These are phyloP conservation scores for Cyaniris semiargus DNA, from an alignment of 2,888 invertebrate species.

Conservation along the genomic window DNA sequence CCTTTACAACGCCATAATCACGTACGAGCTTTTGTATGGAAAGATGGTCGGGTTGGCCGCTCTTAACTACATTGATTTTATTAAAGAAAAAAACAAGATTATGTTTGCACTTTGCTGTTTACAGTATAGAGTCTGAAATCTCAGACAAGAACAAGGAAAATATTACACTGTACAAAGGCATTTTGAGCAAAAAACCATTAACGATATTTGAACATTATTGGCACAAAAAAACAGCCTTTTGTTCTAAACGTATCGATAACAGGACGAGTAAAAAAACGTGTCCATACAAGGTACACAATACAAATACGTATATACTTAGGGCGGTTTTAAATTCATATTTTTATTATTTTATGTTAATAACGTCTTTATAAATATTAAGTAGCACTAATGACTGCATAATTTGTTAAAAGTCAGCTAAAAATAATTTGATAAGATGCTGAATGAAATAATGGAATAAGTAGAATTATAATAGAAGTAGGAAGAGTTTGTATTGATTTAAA, in stretches of 20 bases:
- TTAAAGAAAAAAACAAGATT: too few relatives aligned
- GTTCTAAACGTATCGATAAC: neutral
- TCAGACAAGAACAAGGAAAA: neutral
- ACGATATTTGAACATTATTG: slow-evolving; percentile 3
- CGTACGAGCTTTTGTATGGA: too few relatives aligned
- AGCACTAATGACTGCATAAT: neutral
- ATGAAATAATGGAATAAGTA: too few relatives aligned
- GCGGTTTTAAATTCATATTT: neutral
- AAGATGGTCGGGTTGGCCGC: too few relatives aligned
- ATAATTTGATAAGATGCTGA: neutral
- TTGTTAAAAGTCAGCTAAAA: neutral
- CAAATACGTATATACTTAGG: neutral
- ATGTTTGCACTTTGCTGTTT: too few relatives aligned
- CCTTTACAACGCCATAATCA: too few relatives aligned
- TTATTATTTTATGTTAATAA: neutral
- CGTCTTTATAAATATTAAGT: neutral
- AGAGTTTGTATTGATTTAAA: too few relatives aligned
- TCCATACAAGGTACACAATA: slow-evolving; percentile 13
- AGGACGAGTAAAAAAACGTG: neutral
- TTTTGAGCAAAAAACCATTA: neutral
- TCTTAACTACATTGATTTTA: too few relatives aligned
- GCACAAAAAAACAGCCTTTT: slow-evolving; percentile 15
- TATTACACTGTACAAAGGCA: neutral
- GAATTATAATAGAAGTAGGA: too few relatives aligned
- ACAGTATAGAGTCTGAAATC: neutral